These are phyloP conservation scores for Drosophila subpulchrella DNA, from an alignment of 1,140 invertebrate genomes.

Conservation along the genomic window DNA sequence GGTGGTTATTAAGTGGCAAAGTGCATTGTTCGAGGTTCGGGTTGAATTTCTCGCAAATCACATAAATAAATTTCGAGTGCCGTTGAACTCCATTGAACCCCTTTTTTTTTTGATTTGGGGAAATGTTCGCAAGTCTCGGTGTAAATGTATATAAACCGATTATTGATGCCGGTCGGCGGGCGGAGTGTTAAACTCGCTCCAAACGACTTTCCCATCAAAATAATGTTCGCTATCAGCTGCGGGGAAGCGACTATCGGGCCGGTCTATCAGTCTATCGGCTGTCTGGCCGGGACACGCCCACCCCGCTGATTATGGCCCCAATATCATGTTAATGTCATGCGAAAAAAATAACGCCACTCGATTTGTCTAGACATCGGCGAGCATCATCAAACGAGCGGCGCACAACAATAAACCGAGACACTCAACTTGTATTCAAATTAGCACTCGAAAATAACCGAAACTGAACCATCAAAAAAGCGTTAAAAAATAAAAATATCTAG, in stretches of 20 bases:
- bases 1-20: slow-evolving; percentile 64
- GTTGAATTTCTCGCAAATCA: slow-evolving; percentile 24
- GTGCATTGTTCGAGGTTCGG: slow-evolving; percentile 60
- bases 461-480: slow-evolving; percentile 26
- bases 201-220: slow-evolving; percentile 28
- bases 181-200: slow-evolving; percentile 45
- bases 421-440: slow-evolving; percentile 59
- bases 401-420: slow-evolving; percentile 42
- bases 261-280: slow-evolving; percentile 64
- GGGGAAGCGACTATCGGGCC: slow-evolving; percentile 13
- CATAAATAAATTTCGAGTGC: slow-evolving; percentile 53
- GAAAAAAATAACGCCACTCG: slow-evolving; percentile 35
- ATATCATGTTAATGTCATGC: slow-evolving; percentile 61
- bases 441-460: slow-evolving; percentile 41
- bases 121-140: slow-evolving; percentile 45
- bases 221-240: slow-evolving; percentile 28
- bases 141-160: slow-evolving; percentile 44
- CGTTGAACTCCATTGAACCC: slow-evolving; percentile 52
- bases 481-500: slow-evolving; percentile 36
- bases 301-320: slow-evolving; percentile 43
- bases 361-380: slow-evolving; percentile 46
- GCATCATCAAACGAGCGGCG: slow-evolving; percentile 34
- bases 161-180: slow-evolving; percentile 9
- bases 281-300: slow-evolving; percentile 56
- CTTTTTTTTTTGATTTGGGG: slow-evolving; percentile 26